A percentile compares a stretch with the other conserved stretches of the same genome.
Evolutionary conservation across 2,797 vertebrate species (phyloP).

Genomic region (Ctenosaura bakeri): DNA sequence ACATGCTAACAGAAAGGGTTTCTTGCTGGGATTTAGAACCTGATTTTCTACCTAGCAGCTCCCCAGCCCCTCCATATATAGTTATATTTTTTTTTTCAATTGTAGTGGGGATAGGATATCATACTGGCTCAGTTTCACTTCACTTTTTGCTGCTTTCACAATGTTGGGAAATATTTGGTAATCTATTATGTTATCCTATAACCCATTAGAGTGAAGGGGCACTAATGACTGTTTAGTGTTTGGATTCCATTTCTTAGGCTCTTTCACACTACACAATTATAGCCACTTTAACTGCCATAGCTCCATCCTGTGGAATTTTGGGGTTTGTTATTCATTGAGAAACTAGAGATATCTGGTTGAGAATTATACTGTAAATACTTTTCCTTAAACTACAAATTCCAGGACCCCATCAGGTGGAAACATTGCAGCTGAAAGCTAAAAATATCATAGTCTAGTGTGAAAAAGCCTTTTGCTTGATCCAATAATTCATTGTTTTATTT

Average conservation of each 20-base stretch:
- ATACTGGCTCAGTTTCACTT: not conserved
- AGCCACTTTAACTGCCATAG: no score
- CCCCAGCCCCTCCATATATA: no score
- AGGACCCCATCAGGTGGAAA: no score
- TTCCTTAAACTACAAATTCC: no score
- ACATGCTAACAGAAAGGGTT: not conserved
- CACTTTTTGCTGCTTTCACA: not conserved
- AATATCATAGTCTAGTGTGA: no score
- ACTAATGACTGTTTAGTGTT: not conserved
- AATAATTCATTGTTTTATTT: not conserved
- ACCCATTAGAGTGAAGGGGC: not conserved
- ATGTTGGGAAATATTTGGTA: not conserved
- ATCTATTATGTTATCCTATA: not conserved
- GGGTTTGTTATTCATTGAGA: no score
- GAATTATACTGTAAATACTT: no score
- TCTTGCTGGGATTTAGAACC: not conserved
- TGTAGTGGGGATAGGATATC: not conserved
- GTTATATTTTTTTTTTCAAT: not conserved
- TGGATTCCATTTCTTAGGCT: not conserved
- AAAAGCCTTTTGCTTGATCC: not conserved
- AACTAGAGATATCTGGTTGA: no score
- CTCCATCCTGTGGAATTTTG: no score
- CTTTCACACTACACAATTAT: no score
- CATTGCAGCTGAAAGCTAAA: no score
- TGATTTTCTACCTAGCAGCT: not conserved